phyloP scores from a whole-genome alignment of 2,888 invertebrate species.

The Apodemia duryi region DNA sequence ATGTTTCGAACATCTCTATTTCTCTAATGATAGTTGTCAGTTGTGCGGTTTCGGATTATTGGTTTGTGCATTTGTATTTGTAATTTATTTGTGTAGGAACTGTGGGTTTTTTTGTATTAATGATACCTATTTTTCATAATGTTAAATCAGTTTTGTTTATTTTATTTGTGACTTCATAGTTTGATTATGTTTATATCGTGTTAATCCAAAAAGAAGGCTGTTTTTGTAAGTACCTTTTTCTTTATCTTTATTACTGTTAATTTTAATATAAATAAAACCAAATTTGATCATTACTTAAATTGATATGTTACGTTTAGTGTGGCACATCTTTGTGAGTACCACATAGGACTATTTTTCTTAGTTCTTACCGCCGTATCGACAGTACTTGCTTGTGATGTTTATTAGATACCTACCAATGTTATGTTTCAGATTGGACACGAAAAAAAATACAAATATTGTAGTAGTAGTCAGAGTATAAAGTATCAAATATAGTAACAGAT shows the following conservation, averaged over 20 bases:
- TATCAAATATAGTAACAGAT: too few species aligned
- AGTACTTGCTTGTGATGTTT: neutral
- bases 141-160: neutral
- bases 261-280: neutral
- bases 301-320: neutral
- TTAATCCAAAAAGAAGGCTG: neutral
- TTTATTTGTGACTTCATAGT: neutral
- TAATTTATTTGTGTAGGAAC: neutral
- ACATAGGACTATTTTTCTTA: neutral
- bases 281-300: neutral
- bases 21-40: too few species aligned
- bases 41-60: too few species aligned
- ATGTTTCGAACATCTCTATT: too few species aligned
- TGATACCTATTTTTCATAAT: neutral
- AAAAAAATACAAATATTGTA: too few species aligned
- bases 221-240: conserved; percentile 5
- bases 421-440: too few species aligned
- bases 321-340: neutral
- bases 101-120: neutral
- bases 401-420: neutral
- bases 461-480: too few species aligned
- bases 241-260: neutral
- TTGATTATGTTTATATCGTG: neutral
- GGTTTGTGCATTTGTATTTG: neutral
- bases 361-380: neutral